Conservation (phyloP, 2,113 vertebrate genomes). For the Kobus ellipsiprymnus region DNA sequence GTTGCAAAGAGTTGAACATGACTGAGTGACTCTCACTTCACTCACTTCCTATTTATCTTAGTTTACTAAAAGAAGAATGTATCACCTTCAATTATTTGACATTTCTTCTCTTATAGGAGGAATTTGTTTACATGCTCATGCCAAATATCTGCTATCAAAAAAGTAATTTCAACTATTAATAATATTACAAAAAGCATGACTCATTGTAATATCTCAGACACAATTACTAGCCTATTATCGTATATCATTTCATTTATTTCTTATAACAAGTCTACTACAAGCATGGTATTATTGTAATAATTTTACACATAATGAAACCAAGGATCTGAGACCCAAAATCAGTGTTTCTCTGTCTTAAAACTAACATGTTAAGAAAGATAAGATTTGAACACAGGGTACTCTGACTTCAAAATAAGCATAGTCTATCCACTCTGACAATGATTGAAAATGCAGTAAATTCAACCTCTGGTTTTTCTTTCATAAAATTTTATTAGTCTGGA, state of each 20-base stretch:
- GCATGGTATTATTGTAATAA: not conserved
- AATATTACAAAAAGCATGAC: not conserved
- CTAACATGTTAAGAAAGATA: not conserved
- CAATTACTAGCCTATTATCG: not conserved
- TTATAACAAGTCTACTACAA: not conserved
- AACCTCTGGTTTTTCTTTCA: not conserved
- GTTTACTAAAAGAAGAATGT: not conserved
- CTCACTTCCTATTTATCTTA: not conserved
- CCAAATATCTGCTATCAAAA: conserved; percentile 15
- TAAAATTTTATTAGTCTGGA: not conserved
- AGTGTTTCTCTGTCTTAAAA: not conserved
- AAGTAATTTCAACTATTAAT: not conserved
- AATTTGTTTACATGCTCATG: not conserved
- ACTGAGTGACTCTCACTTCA: not conserved
- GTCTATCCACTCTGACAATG: not conserved
- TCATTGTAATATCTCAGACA: not conserved
- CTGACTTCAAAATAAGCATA: not conserved
- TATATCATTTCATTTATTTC: not conserved
- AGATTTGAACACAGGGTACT: not conserved
- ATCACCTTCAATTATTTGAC: conserved; percentile 32
- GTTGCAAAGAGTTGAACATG: not conserved
- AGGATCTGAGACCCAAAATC: not conserved
- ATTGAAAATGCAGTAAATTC: not conserved
- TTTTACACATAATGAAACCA: not conserved
- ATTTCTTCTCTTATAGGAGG: not conserved